These are phyloP conservation scores for Imbricaverruca yamaguchii DNA, from an alignment of 2,888 invertebrate genomes.

Conservation along the genomic window DNA sequence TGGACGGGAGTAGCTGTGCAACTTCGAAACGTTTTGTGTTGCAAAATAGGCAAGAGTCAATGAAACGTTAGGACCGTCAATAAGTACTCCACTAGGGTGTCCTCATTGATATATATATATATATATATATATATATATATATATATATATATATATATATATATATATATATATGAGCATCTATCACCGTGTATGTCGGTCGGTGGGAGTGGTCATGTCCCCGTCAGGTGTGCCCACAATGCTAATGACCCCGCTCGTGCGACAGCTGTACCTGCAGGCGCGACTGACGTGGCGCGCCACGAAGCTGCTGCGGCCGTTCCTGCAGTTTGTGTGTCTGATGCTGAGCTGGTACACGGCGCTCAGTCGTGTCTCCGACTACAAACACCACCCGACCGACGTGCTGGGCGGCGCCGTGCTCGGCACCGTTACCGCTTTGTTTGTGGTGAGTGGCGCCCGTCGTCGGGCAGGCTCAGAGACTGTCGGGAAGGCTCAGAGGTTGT, in stretches of 20 bases:
- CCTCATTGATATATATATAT: no score
- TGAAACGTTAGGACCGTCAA: no score
- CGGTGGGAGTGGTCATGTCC: no score
- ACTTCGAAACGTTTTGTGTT: no score
- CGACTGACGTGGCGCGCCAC: slow-evolving; percentile 73
- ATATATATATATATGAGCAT: no score
- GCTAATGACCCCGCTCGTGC: neutral
- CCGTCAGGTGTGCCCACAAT: no score
- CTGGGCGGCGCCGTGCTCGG: slow-evolving; percentile 60
- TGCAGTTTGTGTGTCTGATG: slow-evolving; percentile 71
- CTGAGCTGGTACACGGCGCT: slow-evolving; percentile 81
- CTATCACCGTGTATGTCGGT: no score
- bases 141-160: no score
- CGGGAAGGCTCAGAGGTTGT: neutral
- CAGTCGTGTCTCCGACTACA: slow-evolving; percentile 88
- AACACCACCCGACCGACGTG: slow-evolving; percentile 98
- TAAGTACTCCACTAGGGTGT: no score
- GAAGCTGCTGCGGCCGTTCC: slow-evolving; percentile 69
- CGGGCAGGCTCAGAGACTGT: neutral
- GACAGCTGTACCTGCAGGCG: slow-evolving; percentile 55
- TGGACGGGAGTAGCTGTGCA: no score
- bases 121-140: no score
- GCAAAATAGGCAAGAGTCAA: no score
- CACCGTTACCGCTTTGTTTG: slow-evolving; percentile 40
- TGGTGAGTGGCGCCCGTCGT: slow-evolving; percentile 34